Conservation (phyloP, 2,888 invertebrate species). For the Orthosia incerta region DNA sequence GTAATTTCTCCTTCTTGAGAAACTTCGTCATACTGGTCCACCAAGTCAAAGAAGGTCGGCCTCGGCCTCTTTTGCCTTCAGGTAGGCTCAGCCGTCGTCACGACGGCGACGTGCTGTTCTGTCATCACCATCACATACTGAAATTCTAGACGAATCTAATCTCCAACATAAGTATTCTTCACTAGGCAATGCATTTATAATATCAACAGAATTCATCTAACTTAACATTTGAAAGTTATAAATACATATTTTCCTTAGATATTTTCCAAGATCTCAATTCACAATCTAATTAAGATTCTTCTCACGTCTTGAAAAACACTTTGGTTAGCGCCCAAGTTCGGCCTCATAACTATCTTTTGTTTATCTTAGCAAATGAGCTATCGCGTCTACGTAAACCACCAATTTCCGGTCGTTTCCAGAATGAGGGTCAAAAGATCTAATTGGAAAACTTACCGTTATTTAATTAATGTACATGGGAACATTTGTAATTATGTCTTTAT, state of each 20-base stretch:
- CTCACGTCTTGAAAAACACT: conserved; percentile 40
- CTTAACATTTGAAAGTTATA: not conserved
- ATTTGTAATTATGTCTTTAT: conserved; percentile 4
- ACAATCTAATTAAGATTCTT: conserved; percentile 43
- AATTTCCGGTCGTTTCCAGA: conserved; percentile 36
- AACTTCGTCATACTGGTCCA: too few species aligned
- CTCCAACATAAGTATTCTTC: not conserved
- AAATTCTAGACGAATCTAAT: not conserved
- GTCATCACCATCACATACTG: not conserved
- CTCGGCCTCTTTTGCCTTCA: too few species aligned
- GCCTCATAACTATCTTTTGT: conserved; percentile 34
- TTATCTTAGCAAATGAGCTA: conserved; percentile 35
- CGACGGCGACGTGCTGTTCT: too few species aligned
- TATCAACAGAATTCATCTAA: conserved; percentile 7
- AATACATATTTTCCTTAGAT: not conserved
- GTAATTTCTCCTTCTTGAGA: too few species aligned
- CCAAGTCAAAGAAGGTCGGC: too few species aligned
- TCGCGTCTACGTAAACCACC: conserved; percentile 28
- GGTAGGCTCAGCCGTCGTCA: too few species aligned
- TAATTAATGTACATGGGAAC: conserved; percentile 1
- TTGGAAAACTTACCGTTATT: conserved; percentile 24
- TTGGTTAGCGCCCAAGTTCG: conserved; percentile 15
- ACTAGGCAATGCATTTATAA: too few species aligned
- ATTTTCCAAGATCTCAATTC: conserved; percentile 31
- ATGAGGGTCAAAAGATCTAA: conserved; percentile 22